A percentile compares a stretch with the other conserved stretches of the same genome.
phyloP scores from a whole-genome alignment of 2,888 invertebrate species.

The Callyntrura guangdongensis region DNA sequence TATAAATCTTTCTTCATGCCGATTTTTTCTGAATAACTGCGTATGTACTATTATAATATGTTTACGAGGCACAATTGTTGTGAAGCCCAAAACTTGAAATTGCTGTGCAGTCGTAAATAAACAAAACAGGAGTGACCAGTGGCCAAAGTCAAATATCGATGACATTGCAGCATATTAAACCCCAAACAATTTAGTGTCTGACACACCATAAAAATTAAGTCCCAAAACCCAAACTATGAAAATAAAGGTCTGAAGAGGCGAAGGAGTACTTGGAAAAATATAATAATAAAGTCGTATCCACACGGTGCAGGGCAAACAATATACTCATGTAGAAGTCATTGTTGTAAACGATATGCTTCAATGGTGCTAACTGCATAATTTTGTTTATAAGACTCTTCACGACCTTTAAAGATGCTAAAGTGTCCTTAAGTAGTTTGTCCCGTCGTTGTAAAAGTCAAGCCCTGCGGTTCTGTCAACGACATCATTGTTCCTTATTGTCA shows the following conservation, averaged over 20 bases:
- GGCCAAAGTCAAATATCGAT: conserved; percentile 79
- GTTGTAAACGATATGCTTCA: conserved; percentile 62
- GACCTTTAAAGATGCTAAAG: conserved; percentile 72
- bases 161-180: conserved; percentile 46
- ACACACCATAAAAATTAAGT: conserved; percentile 69
- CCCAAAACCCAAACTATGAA: conserved; percentile 66
- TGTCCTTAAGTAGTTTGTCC: conserved; percentile 55
- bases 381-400: conserved; percentile 56
- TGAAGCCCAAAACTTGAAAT: background rate
- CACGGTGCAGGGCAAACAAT: background rate
- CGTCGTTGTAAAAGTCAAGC: conserved; percentile 65
- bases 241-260: conserved; percentile 48
- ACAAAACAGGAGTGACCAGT: conserved; percentile 82
- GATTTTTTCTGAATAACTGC: conserved; percentile 51
- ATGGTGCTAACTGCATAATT: conserved; percentile 58
- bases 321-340: conserved; percentile 17
- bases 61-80: conserved; percentile 19
- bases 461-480: conserved; percentile 75
- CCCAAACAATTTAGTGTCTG: conserved; percentile 64
- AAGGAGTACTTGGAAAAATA: conserved; percentile 37
- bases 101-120: background rate
- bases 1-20: conserved; percentile 81
- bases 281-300: conserved; percentile 50
- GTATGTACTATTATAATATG: conserved; percentile 1
- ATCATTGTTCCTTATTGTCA: conserved; percentile 20